Evolutionary conservation across 1,140 invertebrate genomes (phyloP), one percentile per base, ranked within the genome.

Genomic region (Anadara kagoshimensis): DNA sequence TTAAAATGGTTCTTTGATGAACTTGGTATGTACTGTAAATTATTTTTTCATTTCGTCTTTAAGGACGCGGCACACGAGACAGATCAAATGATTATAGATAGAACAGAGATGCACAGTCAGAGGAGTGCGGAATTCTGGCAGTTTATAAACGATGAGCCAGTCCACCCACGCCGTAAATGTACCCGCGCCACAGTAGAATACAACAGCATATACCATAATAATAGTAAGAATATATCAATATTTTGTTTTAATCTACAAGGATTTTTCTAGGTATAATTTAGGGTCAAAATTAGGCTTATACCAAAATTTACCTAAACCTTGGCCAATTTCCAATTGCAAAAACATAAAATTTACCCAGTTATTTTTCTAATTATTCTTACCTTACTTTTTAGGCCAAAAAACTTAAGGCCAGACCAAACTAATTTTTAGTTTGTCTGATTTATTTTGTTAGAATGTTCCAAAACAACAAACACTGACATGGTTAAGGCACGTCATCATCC

Each of bases 201-300:
- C 54, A 85, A 86, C 78, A 85, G 83, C 70, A 79, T 85, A 59
- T 84, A 75, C 47, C 78, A 83, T 59, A 84, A 86, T 57, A 73
- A 77, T 73, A 81, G 83, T 85, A 72, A 49, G 20, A 53, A 12
- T 20, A 24, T 24, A 58, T 26, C 22, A 58, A 58, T 24, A 22
- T 36, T 26, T 12, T 10, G 10, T 24, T 58, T 20, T 3, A 58
- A 10, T 26, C 8, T n/a, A n/a, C n/a, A n/a, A n/a, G n/a, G n/a
- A n/a, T n/a, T n/a, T n/a, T n/a, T n/a, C n/a, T n/a, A n/a, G n/a
- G n/a, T n/a, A n/a, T n/a, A n/a, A n/a, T n/a, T n/a, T n/a, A n/a
- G n/a, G n/a, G n/a, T n/a, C n/a, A n/a, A n/a, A n/a, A n/a, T n/a
- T n/a, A n/a, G n/a, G n/a, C n/a, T n/a, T n/a, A n/a, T n/a, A n/a